A percentile compares a stretch with the other conserved stretches of the same genome.
These are phyloP conservation scores for Rhodophaea formosa DNA, from an alignment of 2,888 invertebrate species.

Conservation along the genomic window DNA sequence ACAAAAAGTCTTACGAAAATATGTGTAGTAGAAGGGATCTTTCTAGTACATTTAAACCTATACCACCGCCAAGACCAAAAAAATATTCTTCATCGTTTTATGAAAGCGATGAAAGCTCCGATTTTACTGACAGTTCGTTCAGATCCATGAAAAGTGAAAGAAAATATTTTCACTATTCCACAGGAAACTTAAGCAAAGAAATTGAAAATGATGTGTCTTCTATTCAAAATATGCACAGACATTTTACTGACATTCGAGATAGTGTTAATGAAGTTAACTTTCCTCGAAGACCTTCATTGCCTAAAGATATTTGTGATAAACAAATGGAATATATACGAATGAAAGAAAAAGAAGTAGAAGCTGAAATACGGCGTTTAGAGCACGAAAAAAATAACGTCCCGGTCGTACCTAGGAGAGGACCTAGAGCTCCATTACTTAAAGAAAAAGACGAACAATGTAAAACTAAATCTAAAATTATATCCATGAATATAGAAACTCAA, in stretches of 20 bases:
- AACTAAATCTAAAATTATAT: conserved; percentile 21
- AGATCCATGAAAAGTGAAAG: conserved; percentile 62
- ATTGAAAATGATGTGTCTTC: conserved; percentile 72
- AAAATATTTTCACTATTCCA: conserved; percentile 70
- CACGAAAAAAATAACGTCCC: conserved; percentile 63
- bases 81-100: conserved; percentile 63
- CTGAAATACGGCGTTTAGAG: conserved; percentile 84
- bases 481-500: conserved; percentile 33
- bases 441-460: conserved; percentile 69
- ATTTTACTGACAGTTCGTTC: conserved; percentile 62
- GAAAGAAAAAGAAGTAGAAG: conserved; percentile 85
- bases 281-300: conserved; percentile 81
- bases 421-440: conserved; percentile 62
- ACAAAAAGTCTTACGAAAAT: conserved; percentile 32
- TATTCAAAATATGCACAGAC: conserved; percentile 73
- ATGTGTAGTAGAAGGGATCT: conserved; percentile 32
- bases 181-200: conserved; percentile 71
- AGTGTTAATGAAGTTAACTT: conserved; percentile 36
- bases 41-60: conserved; percentile 51
- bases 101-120: conserved; percentile 72
- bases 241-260: conserved; percentile 54
- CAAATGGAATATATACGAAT: conserved; percentile 84
- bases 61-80: conserved; percentile 66
- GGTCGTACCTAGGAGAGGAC: conserved; percentile 43
- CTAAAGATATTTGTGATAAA: conserved; percentile 83